A percentile compares a stretch with the other conserved stretches of the same genome.
phyloP scores from a whole-genome alignment of 2,797 vertebrate species.

The Rhinatrema bivittatum region DNA sequence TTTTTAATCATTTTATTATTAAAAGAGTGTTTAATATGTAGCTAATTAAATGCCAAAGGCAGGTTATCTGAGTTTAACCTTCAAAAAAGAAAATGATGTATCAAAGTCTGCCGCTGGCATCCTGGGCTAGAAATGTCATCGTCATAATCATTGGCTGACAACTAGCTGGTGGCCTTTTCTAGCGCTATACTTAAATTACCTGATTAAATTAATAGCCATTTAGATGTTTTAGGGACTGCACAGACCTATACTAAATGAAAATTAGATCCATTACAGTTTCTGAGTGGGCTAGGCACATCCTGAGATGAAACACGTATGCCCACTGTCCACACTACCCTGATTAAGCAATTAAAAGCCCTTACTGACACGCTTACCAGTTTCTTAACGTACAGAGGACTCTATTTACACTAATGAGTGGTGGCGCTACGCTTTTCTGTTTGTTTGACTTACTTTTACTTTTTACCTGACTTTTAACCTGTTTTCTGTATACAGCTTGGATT shows the following conservation, averaged over 20 bases:
- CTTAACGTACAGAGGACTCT: slow-evolving; percentile 40
- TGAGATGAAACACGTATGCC: slow-evolving; percentile 70
- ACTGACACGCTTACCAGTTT: slow-evolving; percentile 59
- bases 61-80: slow-evolving; percentile 99
- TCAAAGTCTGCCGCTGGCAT: slow-evolving; percentile 95
- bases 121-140: slow-evolving; percentile 96
- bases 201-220: slow-evolving; percentile 97
- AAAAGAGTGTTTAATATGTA: slow-evolving; percentile 99
- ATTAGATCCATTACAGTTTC: slow-evolving; percentile 72
- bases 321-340: slow-evolving; percentile 63
- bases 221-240: slow-evolving; percentile 91
- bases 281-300: slow-evolving; percentile 63
- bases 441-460: slow-evolving; percentile 31
- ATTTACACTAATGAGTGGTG: slow-evolving; percentile 38
- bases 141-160: slow-evolving; percentile 92
- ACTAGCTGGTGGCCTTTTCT: slow-evolving; percentile 85
- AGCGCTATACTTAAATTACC: slow-evolving; percentile 85
- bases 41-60: slow-evolving; percentile 99
- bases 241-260: slow-evolving; percentile 74
- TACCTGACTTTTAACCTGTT: too few species aligned
- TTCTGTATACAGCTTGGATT: too few species aligned
- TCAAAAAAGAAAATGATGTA: slow-evolving; percentile 99
- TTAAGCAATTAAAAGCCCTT: slow-evolving; percentile 69
- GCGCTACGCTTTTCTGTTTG: slow-evolving; percentile 15
- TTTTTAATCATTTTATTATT: slow-evolving; percentile 99